Evolutionary conservation across 2,888 invertebrate genomes (phyloP).

Genomic region (Zygogramma bicolorata): DNA sequence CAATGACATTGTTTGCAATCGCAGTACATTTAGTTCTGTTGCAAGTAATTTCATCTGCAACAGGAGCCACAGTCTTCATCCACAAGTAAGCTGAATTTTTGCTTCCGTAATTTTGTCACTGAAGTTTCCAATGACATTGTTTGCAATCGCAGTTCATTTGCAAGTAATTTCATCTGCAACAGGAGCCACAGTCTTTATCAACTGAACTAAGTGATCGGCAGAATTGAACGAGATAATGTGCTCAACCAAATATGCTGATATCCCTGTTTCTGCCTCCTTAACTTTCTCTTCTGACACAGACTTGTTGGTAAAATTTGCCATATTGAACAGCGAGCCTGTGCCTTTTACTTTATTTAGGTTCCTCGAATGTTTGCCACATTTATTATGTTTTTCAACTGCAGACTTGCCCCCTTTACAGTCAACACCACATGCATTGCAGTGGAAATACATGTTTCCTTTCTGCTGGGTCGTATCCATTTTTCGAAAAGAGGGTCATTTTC

Average conservation of each 20-base stretch:
- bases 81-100: no score
- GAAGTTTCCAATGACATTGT: no score
- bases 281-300: not conserved
- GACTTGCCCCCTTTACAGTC: not conserved
- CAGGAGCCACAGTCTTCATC: not conserved
- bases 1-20: no score
- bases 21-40: not conserved
- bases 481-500: not conserved
- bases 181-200: no score
- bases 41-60: no score
- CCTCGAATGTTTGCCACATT: no score
- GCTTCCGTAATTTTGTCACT: no score
- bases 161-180: no score
- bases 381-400: not conserved
- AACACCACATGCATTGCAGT: not conserved
- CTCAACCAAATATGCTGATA: not conserved
- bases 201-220: no score
- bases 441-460: not conserved
- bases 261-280: not conserved
- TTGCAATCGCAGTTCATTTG: no score
- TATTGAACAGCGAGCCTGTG: not conserved
- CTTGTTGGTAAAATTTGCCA: not conserved
- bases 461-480: not conserved
- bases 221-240: not conserved
- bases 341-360: not conserved